Percentiles rank a stretch among this genome's conserved stretches.
These are phyloP conservation scores for Leptura quadrifasciata DNA, from an alignment of 2,888 invertebrate genomes.

Conservation along the genomic window DNA sequence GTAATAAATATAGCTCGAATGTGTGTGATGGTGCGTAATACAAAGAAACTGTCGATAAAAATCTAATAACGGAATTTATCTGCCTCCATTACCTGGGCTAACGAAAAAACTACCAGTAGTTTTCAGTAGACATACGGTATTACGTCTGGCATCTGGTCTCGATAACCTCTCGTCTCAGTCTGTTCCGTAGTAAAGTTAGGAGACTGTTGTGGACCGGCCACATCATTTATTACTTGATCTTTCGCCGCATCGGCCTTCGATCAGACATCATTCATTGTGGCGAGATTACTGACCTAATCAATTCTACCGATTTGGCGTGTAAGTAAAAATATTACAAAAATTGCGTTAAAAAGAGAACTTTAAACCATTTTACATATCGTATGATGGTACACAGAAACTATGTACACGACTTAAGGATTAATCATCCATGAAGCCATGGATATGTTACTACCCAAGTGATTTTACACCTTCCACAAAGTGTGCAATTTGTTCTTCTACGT, in stretches of 20 bases:
- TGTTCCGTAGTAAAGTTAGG: constrained; percentile 21
- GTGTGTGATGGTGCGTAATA: too few species aligned
- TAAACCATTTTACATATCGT: neutral
- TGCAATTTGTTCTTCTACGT: neutral
- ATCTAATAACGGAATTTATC: neutral
- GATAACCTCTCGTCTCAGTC: constrained; percentile 15
- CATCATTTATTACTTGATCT: constrained; percentile 33
- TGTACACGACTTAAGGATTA: too few species aligned
- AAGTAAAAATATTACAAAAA: neutral
- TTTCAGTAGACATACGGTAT: constrained; percentile 8
- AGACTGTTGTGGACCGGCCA: constrained; percentile 35
- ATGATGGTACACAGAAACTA: too few species aligned
- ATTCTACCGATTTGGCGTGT: constrained; percentile 53
- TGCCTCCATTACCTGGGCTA: constrained; percentile 4
- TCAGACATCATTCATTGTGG: constrained; percentile 60
- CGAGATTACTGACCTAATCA: constrained; percentile 61
- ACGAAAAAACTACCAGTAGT: neutral
- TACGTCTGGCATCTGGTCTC: constrained; percentile 29
- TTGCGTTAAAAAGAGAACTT: neutral
- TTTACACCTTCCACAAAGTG: too few species aligned
- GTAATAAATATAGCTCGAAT: too few species aligned
- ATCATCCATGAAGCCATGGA: too few species aligned
- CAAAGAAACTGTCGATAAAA: too few species aligned
- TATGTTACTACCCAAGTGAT: too few species aligned
- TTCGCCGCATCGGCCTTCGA: constrained; percentile 41